Evolutionary conservation across 2,113 vertebrate genomes (phyloP).

Genomic region (Paratilapia polleni): DNA sequence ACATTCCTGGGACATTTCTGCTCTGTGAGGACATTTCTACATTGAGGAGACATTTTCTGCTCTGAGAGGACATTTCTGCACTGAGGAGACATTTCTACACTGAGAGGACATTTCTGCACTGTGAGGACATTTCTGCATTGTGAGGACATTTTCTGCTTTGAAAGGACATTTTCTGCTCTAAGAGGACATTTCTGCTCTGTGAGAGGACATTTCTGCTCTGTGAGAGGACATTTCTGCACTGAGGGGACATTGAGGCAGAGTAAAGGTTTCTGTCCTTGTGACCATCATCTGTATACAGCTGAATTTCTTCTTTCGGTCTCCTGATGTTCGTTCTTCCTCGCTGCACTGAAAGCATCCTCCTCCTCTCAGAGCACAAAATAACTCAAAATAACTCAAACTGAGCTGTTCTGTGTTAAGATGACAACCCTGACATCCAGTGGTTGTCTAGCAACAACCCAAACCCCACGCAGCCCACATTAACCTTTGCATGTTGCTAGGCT

Average conservation of each 20-base stretch:
- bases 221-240: not conserved
- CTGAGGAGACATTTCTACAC: not conserved
- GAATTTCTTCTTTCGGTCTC: not conserved
- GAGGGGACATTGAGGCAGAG: not conserved
- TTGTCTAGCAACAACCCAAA: constrained; percentile 33
- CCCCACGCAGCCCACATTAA: not conserved
- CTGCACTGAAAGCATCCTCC: not conserved
- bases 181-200: not conserved
- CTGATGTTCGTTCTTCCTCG: not conserved
- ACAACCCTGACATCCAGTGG: constrained; percentile 12
- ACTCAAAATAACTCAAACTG: constrained; percentile 25
- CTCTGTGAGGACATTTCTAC: too few relatives aligned
- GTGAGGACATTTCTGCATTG: too few relatives aligned
- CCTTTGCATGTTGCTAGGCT: constrained; percentile 55
- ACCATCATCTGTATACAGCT: not conserved
- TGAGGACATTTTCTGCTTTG: too few relatives aligned
- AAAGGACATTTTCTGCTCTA: too few relatives aligned
- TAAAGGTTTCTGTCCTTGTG: not conserved
- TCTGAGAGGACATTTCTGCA: too few relatives aligned
- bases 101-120: not conserved
- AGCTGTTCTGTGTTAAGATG: not conserved
- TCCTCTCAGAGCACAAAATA: constrained; percentile 14
- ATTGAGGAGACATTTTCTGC: too few relatives aligned
- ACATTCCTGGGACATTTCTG: too few relatives aligned
- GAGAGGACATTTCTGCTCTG: not conserved